Evolutionary conservation across 2,888 invertebrate genomes (phyloP).

Genomic region (Synergus itoensis): DNA sequence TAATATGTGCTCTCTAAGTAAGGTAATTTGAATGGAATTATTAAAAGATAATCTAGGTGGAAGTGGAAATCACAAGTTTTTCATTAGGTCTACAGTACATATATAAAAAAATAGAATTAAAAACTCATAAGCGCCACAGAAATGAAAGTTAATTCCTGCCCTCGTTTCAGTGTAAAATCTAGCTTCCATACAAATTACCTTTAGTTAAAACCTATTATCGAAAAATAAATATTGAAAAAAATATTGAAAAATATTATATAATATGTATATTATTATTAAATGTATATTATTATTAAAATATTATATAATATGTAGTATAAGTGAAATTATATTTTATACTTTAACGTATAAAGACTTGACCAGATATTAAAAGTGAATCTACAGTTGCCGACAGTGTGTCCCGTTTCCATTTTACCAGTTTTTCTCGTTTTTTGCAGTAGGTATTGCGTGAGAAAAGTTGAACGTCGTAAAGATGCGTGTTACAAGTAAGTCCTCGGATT

Average conservation of each 20-base stretch:
- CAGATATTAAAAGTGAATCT: slow-evolving; percentile 8
- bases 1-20: slow-evolving; percentile 7
- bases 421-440: slow-evolving; percentile 44
- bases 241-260: too few relatives aligned
- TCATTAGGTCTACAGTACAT: background rate
- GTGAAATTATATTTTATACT: background rate
- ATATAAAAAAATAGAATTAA: background rate
- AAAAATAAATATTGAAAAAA: background rate
- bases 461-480: slow-evolving; percentile 47
- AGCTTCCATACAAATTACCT: too few relatives aligned
- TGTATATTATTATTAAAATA: too few relatives aligned
- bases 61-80: background rate
- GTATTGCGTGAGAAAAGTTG: slow-evolving; percentile 55
- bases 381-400: background rate
- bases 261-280: too few relatives aligned
- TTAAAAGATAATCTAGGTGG: background rate
- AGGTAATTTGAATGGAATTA: slow-evolving; percentile 5
- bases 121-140: too few relatives aligned
- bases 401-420: slow-evolving; percentile 45
- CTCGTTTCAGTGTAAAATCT: too few relatives aligned
- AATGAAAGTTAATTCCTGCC: too few relatives aligned
- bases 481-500: slow-evolving; percentile 36
- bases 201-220: too few relatives aligned
- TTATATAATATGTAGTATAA: background rate
- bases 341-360: background rate